Evolutionary conservation across 1,140 invertebrate species (phyloP).

Genomic region (Camponotus pennsylvanicus): DNA sequence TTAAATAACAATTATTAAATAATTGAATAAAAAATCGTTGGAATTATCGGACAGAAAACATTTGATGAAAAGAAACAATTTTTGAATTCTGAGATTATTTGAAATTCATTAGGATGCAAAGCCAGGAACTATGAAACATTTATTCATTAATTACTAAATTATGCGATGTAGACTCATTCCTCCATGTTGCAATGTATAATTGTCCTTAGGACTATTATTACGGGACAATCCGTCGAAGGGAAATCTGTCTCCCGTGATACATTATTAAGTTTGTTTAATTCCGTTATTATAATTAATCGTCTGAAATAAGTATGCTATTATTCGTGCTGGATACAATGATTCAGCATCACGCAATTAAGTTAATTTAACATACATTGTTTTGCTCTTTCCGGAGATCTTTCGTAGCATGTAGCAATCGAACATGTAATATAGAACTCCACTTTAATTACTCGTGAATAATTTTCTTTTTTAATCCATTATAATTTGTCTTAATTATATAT

Average conservation of each 20-base stretch:
- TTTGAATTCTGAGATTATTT: background rate
- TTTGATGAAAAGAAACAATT: background rate
- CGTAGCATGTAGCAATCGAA: too few relatives aligned
- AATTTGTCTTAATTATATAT: slow-evolving; percentile 6
- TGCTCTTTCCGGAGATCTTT: slow-evolving; percentile 4
- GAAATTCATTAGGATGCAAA: background rate
- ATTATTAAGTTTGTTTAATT: background rate
- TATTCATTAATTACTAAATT: slow-evolving; percentile 10
- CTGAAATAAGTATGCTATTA: slow-evolving; percentile 36
- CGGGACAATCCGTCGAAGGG: slow-evolving; percentile 20
- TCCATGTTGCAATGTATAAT: slow-evolving; percentile 9
- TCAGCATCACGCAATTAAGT: slow-evolving; percentile 44
- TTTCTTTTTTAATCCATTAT: background rate
- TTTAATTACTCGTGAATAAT: slow-evolving; percentile 4
- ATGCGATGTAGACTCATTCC: slow-evolving; percentile 16
- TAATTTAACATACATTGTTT: slow-evolving; percentile 47
- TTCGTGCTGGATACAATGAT: slow-evolving; percentile 25
- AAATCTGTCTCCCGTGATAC: background rate
- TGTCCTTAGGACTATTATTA: slow-evolving; percentile 15
- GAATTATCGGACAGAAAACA: background rate
- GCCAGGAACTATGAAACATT: background rate
- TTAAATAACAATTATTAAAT: background rate
- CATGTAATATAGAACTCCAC: background rate
- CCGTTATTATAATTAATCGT: slow-evolving; percentile 24
- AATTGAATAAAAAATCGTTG: background rate